A percentile compares a stretch with the other conserved stretches of the same genome.
phyloP scores from a whole-genome alignment of 2,888 invertebrate genomes.

The Nomada fabriciana region DNA sequence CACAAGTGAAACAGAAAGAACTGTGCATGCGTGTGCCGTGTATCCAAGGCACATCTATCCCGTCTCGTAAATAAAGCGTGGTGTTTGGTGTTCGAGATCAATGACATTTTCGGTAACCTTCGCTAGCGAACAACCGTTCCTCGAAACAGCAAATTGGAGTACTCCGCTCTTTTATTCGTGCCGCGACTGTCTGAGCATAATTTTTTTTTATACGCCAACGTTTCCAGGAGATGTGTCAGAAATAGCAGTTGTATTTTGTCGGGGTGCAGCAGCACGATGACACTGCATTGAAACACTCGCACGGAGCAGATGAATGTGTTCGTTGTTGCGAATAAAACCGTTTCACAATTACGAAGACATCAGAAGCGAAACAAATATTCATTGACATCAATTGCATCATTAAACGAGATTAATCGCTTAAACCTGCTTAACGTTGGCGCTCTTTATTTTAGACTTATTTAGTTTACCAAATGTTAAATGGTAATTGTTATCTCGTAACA shows the following conservation, averaged over 20 bases:
- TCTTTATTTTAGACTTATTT: not conserved
- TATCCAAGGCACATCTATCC: not conserved
- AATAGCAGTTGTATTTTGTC: slow-evolving; percentile 40
- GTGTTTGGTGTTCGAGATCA: slow-evolving; percentile 39
- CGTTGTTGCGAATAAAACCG: not conserved
- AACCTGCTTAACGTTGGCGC: not conserved
- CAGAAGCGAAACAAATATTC: not conserved
- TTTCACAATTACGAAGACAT: not conserved
- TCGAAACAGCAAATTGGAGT: slow-evolving; percentile 39
- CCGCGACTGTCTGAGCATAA: slow-evolving; percentile 14
- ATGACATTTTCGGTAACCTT: slow-evolving; percentile 48
- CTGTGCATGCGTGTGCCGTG: no score
- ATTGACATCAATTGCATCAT: not conserved
- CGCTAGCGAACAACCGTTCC: slow-evolving; percentile 32
- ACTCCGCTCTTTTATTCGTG: slow-evolving; percentile 42
- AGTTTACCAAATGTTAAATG: not conserved
- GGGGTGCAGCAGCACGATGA: not conserved
- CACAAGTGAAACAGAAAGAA: no score
- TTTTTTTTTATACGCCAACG: slow-evolving; percentile 15
- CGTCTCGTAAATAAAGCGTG: slow-evolving; percentile 52
- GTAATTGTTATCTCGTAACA: slow-evolving; percentile 21
- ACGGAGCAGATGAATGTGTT: not conserved
- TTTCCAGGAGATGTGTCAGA: slow-evolving; percentile 47
- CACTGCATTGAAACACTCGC: not conserved
- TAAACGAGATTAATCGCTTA: not conserved